Evolutionary conservation across 1,140 invertebrate species (phyloP), one percentile per base, ranked within the genome.

Genomic region (Ctenoplectra terminalis): DNA sequence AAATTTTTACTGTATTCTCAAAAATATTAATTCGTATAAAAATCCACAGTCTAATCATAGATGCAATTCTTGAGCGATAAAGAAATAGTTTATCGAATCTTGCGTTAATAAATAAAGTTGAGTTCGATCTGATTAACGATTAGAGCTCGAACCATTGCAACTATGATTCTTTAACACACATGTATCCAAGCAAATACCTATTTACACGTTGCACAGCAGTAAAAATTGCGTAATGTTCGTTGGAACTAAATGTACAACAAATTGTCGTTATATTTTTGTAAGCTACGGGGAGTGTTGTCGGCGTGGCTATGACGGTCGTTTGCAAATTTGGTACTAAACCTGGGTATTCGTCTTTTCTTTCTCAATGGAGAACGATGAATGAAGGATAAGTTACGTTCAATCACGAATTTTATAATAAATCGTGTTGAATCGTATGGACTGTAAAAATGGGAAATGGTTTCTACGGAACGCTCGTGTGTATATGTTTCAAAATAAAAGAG

Each of bases 261-360:
- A 81, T 76, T 52, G 48, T 50, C n/a, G n/a, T 72, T 80, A 80
- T 80, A 80, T 80, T 80, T 80, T 80, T 80, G 34, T 80, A 80
- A 73, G 48, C 26, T 61, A 43, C 26, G 17, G 43, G 2, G 8
- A 40, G 29, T 15, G 34, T 40, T n/a, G 34, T 61, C 48, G 9
- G 17, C 13, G 40, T 43, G 34, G 17, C n/a, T 23, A 31, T 60
- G 26, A 6, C 13, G 37, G 15, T 15, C 20, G 1, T 26, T 20
- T 48, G 23, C 6, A 54, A 72, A 40, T 60, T 60, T 60, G 54
- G 43, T 43, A 60, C 58, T 70, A 56, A 76, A 43, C 13, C 13
- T 48, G 15, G 7, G 13, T 6, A 0, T 37, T 20, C 13, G n/a
- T n/a, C n/a, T n/a, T n/a, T n/a, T n/a, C n/a, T n/a, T n/a, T n/a